Conservation (phyloP, 2,888 invertebrate genomes). For the Apotomis turbidana region DNA sequence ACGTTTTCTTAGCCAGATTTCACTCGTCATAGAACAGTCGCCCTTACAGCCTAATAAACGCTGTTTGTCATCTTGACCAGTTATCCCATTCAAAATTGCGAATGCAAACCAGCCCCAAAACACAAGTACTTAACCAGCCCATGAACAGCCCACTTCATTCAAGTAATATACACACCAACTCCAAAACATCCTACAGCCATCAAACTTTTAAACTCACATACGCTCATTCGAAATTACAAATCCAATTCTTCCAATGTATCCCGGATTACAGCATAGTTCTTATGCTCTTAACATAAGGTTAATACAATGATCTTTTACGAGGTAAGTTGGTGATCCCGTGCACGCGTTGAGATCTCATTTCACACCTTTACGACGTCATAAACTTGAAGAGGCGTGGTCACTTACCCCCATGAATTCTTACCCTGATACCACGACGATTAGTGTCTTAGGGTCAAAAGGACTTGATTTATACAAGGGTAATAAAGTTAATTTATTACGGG, state of each 20-base stretch:
- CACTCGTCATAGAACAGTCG: too few species aligned
- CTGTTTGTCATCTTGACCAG: conserved; percentile 4
- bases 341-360: conserved; percentile 48
- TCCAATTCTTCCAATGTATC: not conserved
- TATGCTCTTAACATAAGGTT: not conserved
- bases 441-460: conserved; percentile 49
- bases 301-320: conserved; percentile 1
- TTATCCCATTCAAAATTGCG: conserved; percentile 24
- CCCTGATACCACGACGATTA: conserved; percentile 46
- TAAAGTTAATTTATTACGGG: conserved; percentile 62
- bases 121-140: conserved; percentile 26
- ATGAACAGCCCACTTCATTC: conserved; percentile 35
- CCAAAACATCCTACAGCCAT: conserved; percentile 1
- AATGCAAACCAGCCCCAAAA: conserved; percentile 27
- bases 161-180: conserved; percentile 11
- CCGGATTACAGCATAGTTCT: not conserved
- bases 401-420: conserved; percentile 57
- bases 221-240: not conserved
- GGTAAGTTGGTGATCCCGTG: not conserved
- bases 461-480: conserved; percentile 58
- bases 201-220: not conserved
- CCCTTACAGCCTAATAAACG: too few species aligned
- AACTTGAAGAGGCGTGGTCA: conserved; percentile 50
- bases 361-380: conserved; percentile 60
- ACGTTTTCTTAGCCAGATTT: too few species aligned